A percentile compares a stretch with the other conserved stretches of the same genome.
phyloP scores from a whole-genome alignment of 2,113 vertebrate genomes.

The Mesocricetus auratus region DNA sequence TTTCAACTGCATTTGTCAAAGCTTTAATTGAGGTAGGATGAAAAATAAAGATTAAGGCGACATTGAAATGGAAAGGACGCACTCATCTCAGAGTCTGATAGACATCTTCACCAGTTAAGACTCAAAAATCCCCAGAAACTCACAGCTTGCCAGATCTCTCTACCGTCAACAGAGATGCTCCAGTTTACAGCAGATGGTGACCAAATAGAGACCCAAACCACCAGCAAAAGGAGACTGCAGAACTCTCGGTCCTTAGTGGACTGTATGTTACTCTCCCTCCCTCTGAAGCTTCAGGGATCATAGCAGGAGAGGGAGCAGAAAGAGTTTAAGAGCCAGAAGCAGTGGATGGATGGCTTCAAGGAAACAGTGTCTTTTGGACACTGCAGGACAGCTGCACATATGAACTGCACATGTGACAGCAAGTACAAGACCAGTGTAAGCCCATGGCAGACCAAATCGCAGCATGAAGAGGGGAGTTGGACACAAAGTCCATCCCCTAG shows the following conservation, averaged over 20 bases:
- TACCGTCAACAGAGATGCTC: background rate
- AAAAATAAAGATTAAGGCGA: background rate
- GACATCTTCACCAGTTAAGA: background rate
- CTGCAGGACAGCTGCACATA: background rate
- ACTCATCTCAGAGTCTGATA: background rate
- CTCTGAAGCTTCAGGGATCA: background rate
- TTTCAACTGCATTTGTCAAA: background rate
- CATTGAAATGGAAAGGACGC: background rate
- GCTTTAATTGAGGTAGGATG: background rate
- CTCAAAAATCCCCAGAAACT: background rate
- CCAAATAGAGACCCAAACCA: background rate
- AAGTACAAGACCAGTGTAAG: background rate
- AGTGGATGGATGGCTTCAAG: accelerated
- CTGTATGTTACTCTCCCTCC: accelerated
- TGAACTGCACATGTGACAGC: background rate
- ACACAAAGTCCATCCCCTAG: background rate
- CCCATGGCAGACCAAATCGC: background rate
- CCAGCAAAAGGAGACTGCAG: background rate
- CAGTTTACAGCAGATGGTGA: background rate
- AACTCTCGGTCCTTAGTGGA: background rate
- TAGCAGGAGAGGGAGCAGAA: background rate
- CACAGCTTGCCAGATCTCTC: background rate
- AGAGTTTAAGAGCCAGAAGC: background rate
- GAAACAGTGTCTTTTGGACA: background rate
- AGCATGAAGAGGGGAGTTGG: background rate